These are phyloP conservation scores for Scaptomyza montana DNA, from an alignment of 1,140 invertebrate species.

Conservation along the genomic window DNA sequence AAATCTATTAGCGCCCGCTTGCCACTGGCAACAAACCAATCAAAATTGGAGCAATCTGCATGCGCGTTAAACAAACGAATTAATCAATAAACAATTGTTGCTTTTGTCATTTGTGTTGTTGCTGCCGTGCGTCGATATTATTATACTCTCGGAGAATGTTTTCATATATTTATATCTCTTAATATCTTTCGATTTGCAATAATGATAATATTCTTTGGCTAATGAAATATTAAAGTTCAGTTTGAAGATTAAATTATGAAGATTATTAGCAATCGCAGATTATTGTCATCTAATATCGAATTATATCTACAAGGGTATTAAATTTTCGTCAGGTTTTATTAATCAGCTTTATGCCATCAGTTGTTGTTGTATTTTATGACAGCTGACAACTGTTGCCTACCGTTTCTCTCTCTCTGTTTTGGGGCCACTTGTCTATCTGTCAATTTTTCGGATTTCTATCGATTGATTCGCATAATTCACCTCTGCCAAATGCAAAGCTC, in stretches of 20 bases:
- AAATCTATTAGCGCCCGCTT: constrained; percentile 55
- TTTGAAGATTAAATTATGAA: too few relatives aligned
- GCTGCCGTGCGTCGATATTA: constrained; percentile 18
- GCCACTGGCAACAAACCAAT: constrained; percentile 54
- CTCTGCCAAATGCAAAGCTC: constrained; percentile 15
- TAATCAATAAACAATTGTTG: constrained; percentile 45
- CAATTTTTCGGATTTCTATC: constrained; percentile 20
- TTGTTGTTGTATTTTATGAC: constrained; percentile 41
- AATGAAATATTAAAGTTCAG: too few relatives aligned
- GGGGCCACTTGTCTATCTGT: constrained; percentile 51
- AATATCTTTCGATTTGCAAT: too few relatives aligned
- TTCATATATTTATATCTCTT: too few relatives aligned
- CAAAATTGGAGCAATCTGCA: constrained; percentile 57
- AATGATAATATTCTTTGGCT: too few relatives aligned
- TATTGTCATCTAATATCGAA: too few relatives aligned
- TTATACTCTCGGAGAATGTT: background rate
- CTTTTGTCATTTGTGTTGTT: constrained; percentile 1
- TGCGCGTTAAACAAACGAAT: constrained; percentile 48
- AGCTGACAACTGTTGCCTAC: constrained; percentile 57
- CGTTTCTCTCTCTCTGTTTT: constrained; percentile 14
- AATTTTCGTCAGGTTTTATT: background rate
- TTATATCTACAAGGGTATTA: background rate
- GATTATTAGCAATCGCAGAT: too few relatives aligned
- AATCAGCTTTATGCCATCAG: background rate
- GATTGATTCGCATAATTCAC: constrained; percentile 32